phyloP scores from a whole-genome alignment of 2,888 invertebrate genomes.

The Parthenolecanium corni region DNA sequence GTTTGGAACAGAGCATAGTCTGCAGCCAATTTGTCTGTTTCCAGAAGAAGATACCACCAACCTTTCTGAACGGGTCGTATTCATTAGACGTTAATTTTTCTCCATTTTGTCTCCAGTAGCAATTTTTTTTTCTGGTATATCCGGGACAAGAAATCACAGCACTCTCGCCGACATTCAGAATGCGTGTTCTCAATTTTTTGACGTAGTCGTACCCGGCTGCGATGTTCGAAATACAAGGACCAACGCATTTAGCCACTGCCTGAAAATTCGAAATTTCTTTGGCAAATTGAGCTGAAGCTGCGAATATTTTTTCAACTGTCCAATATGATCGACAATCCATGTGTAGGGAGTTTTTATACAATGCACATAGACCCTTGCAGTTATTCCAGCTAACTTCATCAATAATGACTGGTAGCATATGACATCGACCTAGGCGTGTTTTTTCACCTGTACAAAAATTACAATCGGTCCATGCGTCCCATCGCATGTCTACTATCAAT shows the following conservation, averaged over 20 bases:
- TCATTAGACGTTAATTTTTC: not conserved
- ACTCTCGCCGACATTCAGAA: not conserved
- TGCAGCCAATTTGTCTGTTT: no score
- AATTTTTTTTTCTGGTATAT: not conserved
- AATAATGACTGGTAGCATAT: not conserved
- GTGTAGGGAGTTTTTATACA: conserved; percentile 1
- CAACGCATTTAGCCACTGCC: conserved; percentile 2
- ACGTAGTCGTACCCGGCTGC: not conserved
- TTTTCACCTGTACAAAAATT: not conserved
- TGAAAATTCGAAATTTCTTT: not conserved
- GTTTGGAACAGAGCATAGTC: no score
- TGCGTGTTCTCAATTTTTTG: not conserved
- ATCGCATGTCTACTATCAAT: not conserved
- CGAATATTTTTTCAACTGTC: not conserved
- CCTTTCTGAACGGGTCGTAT: not conserved
- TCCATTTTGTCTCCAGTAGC: not conserved
- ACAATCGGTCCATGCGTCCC: not conserved
- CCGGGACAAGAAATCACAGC: not conserved
- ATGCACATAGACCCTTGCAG: not conserved
- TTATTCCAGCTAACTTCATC: not conserved
- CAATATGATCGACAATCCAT: conserved; percentile 1
- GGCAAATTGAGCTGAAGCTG: not conserved
- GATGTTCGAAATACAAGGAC: not conserved
- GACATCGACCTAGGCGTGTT: conserved; percentile 8
- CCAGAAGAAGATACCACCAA: no score